These are phyloP conservation scores for Alviniconcha marisindica DNA, from an alignment of 1,140 invertebrate genomes.

Conservation along the genomic window DNA sequence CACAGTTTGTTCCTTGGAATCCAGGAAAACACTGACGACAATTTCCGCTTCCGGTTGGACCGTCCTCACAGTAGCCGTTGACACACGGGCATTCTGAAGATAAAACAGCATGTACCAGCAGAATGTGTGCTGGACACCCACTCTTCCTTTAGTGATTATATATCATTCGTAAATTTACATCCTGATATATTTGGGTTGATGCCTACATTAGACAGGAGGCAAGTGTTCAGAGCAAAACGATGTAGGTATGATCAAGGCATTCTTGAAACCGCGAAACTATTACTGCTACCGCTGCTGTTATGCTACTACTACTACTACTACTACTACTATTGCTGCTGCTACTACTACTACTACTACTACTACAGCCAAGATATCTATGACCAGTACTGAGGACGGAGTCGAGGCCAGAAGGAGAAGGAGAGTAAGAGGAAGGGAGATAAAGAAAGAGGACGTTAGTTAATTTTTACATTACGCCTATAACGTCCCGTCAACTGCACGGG, in stretches of 20 bases:
- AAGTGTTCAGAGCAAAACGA: neutral
- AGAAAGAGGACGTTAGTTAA: neutral
- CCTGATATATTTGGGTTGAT: neutral
- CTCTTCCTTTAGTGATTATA: no score
- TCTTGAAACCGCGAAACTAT: neutral
- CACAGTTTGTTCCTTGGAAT: conserved; percentile 56
- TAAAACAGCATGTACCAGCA: neutral
- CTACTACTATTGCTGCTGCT: neutral
- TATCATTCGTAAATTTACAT: no score
- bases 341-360: neutral
- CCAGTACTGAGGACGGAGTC: neutral
- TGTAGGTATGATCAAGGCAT: neutral
- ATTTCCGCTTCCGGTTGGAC: conserved; percentile 47
- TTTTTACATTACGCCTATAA: no score
- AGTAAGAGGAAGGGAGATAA: neutral
- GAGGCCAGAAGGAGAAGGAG: neutral
- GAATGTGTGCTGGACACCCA: no score
- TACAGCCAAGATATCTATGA: neutral
- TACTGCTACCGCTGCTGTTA: neutral
- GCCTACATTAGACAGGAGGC: neutral
- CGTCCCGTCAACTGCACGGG: no score
- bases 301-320: neutral
- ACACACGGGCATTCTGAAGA: conserved; percentile 53
- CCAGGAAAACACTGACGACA: conserved; percentile 57
- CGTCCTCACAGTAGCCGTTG: conserved; percentile 56